Conservation (phyloP, 2,888 invertebrate genomes). For the Chouioia cunea region DNA sequence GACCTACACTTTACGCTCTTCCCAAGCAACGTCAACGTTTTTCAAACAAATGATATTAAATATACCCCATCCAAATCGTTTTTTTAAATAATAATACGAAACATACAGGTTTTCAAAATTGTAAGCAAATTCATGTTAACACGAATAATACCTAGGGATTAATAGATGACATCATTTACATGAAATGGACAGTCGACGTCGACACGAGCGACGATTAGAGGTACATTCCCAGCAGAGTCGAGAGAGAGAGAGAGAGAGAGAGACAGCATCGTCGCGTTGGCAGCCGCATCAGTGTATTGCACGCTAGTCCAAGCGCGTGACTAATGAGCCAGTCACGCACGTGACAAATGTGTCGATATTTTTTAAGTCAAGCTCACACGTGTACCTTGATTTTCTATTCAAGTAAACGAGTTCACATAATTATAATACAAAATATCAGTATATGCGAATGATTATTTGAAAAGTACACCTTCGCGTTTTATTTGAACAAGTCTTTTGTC, state of each 20-base stretch:
- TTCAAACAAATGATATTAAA: too few relatives aligned
- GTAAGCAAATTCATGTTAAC: neutral
- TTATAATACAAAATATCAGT: too few relatives aligned
- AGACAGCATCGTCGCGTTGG: neutral
- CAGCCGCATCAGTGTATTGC: too few relatives aligned
- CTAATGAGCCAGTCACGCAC: slow-evolving; percentile 52
- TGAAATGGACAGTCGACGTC: slow-evolving; percentile 11
- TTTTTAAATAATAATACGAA: too few relatives aligned
- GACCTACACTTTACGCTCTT: too few relatives aligned
- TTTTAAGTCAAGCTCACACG: slow-evolving; percentile 10
- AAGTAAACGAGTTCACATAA: neutral
- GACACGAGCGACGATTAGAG: neutral
- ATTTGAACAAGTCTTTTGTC: neutral
- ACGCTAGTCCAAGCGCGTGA: slow-evolving; percentile 41
- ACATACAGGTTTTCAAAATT: too few relatives aligned
- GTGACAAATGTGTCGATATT: slow-evolving; percentile 53
- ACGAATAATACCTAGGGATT: neutral
- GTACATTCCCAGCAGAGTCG: neutral
- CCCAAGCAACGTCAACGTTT: too few relatives aligned
- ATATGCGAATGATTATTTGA: neutral
- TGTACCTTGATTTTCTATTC: slow-evolving; percentile 28
- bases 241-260: too few relatives aligned
- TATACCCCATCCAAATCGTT: too few relatives aligned
- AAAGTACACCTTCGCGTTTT: neutral
- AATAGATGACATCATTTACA: neutral